Conservation (phyloP, 2,797 vertebrate species). For the Buphagus erythrorhynchus region DNA sequence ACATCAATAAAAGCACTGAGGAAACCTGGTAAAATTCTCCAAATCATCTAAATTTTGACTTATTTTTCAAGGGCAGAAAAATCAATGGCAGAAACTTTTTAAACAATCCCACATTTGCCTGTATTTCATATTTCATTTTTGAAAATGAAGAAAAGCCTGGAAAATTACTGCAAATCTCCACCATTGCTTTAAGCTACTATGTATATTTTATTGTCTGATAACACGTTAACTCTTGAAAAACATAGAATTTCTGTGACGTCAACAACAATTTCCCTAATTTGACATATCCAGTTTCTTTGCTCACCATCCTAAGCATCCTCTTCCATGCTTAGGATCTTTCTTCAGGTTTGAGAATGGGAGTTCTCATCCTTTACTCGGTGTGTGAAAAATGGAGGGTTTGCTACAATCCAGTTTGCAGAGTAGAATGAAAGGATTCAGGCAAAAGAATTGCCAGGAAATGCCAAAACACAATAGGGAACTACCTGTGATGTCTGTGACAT, state of each 20-base stretch:
- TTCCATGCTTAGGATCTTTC: not conserved
- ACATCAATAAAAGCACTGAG: not conserved
- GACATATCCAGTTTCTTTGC: not conserved
- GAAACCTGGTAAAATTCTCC: not conserved
- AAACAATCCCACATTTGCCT: not conserved
- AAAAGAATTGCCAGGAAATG: not conserved
- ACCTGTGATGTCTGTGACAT: not conserved
- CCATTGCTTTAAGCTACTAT: not conserved
- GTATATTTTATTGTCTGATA: not conserved
- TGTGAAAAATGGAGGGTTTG: not conserved
- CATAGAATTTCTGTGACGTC: not conserved
- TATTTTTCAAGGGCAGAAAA: not conserved
- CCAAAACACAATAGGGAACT: not conserved
- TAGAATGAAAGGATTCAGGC: not conserved
- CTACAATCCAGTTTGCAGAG: not conserved
- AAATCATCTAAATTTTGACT: not conserved
- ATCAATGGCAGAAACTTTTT: not conserved
- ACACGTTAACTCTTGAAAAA: not conserved
- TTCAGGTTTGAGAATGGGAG: not conserved
- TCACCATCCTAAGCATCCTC: not conserved
- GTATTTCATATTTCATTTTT: not conserved
- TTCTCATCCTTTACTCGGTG: not conserved
- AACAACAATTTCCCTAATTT: not conserved
- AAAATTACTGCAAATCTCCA: not conserved
- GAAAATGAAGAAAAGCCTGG: not conserved